Percentiles rank a stretch among this genome's conserved stretches.
Evolutionary conservation across 2,888 invertebrate genomes (phyloP).

Genomic region (Coecobrya sp.): DNA sequence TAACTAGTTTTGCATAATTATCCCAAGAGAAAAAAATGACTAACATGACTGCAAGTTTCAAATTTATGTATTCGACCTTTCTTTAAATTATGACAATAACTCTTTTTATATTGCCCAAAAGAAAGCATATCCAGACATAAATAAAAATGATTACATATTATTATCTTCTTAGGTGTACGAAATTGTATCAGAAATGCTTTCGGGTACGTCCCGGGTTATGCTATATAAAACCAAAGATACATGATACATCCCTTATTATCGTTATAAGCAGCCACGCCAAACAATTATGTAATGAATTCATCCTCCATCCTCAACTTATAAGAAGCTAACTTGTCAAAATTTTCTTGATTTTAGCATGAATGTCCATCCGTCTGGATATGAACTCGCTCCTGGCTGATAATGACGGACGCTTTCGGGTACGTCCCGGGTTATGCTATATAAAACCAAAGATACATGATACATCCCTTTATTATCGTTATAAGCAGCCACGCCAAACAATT

Average conservation of each 20-base stretch:
- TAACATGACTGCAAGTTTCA: neutral
- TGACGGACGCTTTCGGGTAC: neutral
- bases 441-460: neutral
- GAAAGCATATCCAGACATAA: conserved; percentile 1
- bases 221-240: neutral
- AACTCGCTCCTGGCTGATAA: too few relatives aligned
- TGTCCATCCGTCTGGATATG: too few relatives aligned
- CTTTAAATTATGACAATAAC: conserved; percentile 45
- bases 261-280: neutral
- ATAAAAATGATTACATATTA: neutral
- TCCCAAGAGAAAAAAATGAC: conserved; percentile 9
- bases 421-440: neutral
- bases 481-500: conserved; percentile 21
- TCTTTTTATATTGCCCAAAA: conserved; percentile 19
- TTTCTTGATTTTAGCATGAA: too few relatives aligned
- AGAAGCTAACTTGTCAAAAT: too few relatives aligned
- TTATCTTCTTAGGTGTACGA: neutral
- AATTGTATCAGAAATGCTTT: neutral
- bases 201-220: neutral
- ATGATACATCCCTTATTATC: neutral
- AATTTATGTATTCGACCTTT: conserved; percentile 24
- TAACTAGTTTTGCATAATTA: conserved; percentile 62
- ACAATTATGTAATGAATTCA: conserved; percentile 56
- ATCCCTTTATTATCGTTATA: neutral
- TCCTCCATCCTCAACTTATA: conserved; percentile 10